Evolutionary conservation across 2,797 vertebrate genomes (phyloP), one percentile per base, ranked within the genome.

Genomic region (Brotula barbata): DNA sequence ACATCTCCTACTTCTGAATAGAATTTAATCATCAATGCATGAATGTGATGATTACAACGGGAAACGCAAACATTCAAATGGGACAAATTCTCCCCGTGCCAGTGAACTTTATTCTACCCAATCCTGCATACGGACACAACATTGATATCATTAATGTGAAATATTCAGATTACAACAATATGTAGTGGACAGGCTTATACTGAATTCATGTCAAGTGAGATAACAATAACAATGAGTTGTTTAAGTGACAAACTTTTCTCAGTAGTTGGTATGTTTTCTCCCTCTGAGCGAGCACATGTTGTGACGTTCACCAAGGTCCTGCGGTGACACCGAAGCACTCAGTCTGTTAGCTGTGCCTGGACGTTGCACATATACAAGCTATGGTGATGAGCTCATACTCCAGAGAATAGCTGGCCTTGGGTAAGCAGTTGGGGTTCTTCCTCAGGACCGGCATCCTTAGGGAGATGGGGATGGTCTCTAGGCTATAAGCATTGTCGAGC

Each of bases 371-470:
- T 81, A 93, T 67, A 73, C 92, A 93, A 0, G 92, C 92, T 5
- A 93, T 83, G 36, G 81, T 92, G 58, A 92, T 80, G n/a, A 88
- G 57, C 75, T 92, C 89, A 43, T 87, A 91, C 44, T 93, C 90
- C 58, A 92, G 62, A 3, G 90, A 87, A 78, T 87, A 89, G 55
- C 77, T 85, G 40, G 82, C 36, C 0, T 66, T 59, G 8, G 87
- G 75, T 73, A 83, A 87, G 68, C 90, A 92, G 59, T 17, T 65
- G 7, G 84, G 74, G 75, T 89, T 90, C 50, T 87, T 90, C 75
- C 82, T 85, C 17, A 93, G 88, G 28, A 93, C 89, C 0, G 91
- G 92, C 80, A 92, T 87, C 48, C 80, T 83, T 37, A 92, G 65
- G 13, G 88, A 75, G 23, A 93, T 77, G 0, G 92, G 92, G 41